Evolutionary conservation across 2,888 invertebrate species (phyloP), one percentile per base, ranked within the genome.

Genomic region (Cistogaster globosa): DNA sequence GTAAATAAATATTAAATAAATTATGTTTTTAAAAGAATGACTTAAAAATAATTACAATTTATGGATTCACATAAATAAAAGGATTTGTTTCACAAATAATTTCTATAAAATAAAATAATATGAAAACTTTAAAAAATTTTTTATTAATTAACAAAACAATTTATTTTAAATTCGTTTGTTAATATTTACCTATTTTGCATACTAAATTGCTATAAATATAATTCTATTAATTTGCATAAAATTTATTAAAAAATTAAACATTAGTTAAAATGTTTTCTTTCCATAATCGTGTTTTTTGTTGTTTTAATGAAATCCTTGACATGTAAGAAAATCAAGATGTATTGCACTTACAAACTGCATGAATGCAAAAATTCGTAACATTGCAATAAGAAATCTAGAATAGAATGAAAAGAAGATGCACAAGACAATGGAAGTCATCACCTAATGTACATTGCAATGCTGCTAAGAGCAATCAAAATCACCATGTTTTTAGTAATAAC

Each of bases 291-390:
- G 11, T 38, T 9, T 2, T 42, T 42, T 42, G 11, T 42, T 42
- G 18, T 53, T 42, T 62, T 48, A 65, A 78, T 78, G 38, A 79
- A 69, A 71, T 84, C 79, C 79, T 84, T 79, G 84, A 84, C 83
- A 79, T 75, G 83, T 67, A 48, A 60, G 45, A 45, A 72, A 74
- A 67, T 60, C 36, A 69, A 69, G 6, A 16, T 63, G 48, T 63
- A 51, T 74, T 67, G 62, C 48, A 57, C 57, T 71, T 78, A 16
- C 16, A 45, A 53, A 20, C 45, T 42, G 9, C 26, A 18, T 45
- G 16, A 38, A 18, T 32, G 6, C 18, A 36, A 67, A 55, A 62
- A 55, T 32, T 7, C 0, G 36, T 18, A 45, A 60, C 45, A 38
- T 60, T 48, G 4, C 36, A 42, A 22, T 71, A 71, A 16, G 8